Evolutionary conservation across 2,113 vertebrate genomes (phyloP).

Genomic region (Potamarius usumacintae): DNA sequence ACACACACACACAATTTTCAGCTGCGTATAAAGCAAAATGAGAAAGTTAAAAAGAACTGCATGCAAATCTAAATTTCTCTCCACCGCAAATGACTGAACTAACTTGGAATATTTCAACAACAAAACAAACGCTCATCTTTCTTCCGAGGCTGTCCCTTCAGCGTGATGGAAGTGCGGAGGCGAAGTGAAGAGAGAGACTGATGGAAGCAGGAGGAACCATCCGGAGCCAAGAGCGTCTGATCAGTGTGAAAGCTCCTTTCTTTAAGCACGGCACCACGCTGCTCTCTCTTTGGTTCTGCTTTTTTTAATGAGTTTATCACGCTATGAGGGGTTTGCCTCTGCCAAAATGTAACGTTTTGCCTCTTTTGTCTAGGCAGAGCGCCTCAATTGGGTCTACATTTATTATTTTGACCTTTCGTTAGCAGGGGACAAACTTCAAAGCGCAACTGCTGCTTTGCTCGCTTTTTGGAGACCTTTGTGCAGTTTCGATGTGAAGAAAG

Average conservation of each 20-base stretch:
- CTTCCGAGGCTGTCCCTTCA: not conserved
- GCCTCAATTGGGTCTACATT: constrained; percentile 85
- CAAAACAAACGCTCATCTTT: not conserved
- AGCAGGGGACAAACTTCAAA: constrained; percentile 74
- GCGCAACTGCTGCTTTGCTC: constrained; percentile 65
- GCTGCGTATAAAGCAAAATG: not conserved
- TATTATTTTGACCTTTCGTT: constrained; percentile 87
- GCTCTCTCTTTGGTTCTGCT: constrained; percentile 74
- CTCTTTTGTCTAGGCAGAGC: constrained; percentile 72
- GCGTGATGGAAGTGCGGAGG: constrained; percentile 60
- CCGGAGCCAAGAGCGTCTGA: constrained; percentile 72
- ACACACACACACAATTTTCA: too few species aligned
- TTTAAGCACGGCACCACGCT: constrained; percentile 73
- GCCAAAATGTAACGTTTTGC: constrained; percentile 81
- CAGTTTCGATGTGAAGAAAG: constrained; percentile 64
- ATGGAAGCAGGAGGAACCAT: constrained; percentile 59
- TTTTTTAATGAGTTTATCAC: constrained; percentile 84
- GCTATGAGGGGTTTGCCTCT: constrained; percentile 73
- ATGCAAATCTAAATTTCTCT: not conserved
- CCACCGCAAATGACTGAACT: not conserved
- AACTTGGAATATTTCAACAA: not conserved
- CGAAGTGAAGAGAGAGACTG: constrained; percentile 47
- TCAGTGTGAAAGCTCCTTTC: constrained; percentile 72
- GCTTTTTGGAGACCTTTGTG: constrained; percentile 73
- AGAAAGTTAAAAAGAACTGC: not conserved